Conservation (phyloP, 2,888 invertebrate species). For the Cephus nigrinus region DNA sequence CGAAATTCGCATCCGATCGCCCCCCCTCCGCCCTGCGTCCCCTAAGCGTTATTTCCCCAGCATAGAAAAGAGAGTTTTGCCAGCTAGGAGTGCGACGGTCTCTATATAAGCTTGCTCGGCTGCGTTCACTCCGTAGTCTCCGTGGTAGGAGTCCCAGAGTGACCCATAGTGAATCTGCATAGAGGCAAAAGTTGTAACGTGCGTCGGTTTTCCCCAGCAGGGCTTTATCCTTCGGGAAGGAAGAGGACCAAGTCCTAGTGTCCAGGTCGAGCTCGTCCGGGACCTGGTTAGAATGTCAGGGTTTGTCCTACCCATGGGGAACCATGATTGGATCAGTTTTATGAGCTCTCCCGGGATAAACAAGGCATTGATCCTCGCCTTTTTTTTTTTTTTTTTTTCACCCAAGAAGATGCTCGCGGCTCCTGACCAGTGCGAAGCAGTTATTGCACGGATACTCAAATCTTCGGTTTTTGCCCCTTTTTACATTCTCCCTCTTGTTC, state of each 20-base stretch:
- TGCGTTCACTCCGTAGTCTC: background rate
- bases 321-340: conserved; percentile 70
- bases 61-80: background rate
- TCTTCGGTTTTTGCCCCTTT: background rate
- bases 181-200: conserved; percentile 38
- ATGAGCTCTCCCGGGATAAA: conserved; percentile 68
- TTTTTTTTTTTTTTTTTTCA: background rate
- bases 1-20: background rate
- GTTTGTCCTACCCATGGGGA: conserved; percentile 42
- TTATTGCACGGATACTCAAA: conserved; percentile 4
- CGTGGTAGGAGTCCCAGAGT: conserved; percentile 17
- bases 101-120: background rate
- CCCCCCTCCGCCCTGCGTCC: background rate
- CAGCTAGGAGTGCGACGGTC: background rate
- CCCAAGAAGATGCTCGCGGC: background rate
- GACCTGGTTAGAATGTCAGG: background rate
- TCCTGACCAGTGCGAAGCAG: background rate
- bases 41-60: background rate
- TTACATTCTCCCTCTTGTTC: conserved; percentile 19
- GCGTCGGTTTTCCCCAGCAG: background rate
- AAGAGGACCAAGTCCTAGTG: background rate
- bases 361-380: conserved; percentile 60
- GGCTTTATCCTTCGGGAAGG: background rate
- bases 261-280: background rate
- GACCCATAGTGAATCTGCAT: conserved; percentile 45